These are phyloP conservation scores for Megalops cyprinoides DNA, from an alignment of 2,797 vertebrate genomes.

Conservation along the genomic window DNA sequence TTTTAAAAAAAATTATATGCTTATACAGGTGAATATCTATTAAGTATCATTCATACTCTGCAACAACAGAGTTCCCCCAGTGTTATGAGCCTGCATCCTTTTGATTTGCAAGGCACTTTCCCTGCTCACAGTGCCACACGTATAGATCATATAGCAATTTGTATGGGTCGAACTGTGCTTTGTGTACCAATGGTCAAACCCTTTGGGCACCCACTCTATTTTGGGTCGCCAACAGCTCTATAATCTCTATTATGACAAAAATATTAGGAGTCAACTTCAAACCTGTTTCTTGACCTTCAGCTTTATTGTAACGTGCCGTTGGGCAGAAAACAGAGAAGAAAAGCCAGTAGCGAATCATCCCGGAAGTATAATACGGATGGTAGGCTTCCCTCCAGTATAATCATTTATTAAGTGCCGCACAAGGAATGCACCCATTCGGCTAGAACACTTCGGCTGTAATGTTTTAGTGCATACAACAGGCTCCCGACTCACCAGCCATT, in stretches of 20 bases:
- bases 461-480: not conserved
- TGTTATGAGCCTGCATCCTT: too few species aligned
- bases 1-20: too few species aligned
- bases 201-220: not conserved
- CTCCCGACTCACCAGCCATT: not conserved
- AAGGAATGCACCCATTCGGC: not conserved
- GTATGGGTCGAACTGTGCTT: not conserved
- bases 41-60: too few species aligned
- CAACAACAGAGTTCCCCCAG: too few species aligned
- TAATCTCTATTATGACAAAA: slow-evolving; percentile 9
- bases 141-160: not conserved
- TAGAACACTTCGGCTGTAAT: not conserved
- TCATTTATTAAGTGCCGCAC: not conserved
- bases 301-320: not conserved
- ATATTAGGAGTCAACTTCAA: not conserved
- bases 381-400: not conserved
- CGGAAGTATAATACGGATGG: not conserved
- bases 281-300: slow-evolving; percentile 28
- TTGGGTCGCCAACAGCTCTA: not conserved
- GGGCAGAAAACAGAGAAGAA: not conserved
- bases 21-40: too few species aligned
- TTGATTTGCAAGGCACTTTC: too few species aligned
- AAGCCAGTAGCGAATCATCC: not conserved
- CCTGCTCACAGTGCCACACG: too few species aligned
- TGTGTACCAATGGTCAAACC: not conserved